Conservation (phyloP, 2,797 vertebrate genomes). For the Poecilia gillii region DNA sequence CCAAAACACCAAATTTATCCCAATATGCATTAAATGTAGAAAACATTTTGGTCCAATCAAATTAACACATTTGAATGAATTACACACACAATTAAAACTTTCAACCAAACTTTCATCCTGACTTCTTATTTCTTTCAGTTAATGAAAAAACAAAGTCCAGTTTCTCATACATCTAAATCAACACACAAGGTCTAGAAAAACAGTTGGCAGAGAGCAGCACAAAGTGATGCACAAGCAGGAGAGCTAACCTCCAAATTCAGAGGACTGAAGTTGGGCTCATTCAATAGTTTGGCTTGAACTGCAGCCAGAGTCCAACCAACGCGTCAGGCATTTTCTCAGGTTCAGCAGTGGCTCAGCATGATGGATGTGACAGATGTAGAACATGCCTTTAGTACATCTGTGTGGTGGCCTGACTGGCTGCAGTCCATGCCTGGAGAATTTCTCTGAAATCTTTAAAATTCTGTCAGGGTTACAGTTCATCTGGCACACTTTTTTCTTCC, state of each 20-base stretch:
- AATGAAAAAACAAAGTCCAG: not conserved
- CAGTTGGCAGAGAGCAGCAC: too few species aligned
- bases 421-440: not conserved
- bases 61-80: not conserved
- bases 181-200: not conserved
- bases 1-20: not conserved
- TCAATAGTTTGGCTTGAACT: not conserved
- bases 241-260: not conserved
- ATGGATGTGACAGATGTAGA: not conserved
- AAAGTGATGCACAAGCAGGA: not conserved
- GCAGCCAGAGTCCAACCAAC: not conserved
- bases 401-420: not conserved
- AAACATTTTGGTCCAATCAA: not conserved
- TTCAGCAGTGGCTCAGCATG: not conserved
- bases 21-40: not conserved
- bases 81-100: not conserved
- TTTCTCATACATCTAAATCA: not conserved
- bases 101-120: not conserved
- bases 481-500: not conserved
- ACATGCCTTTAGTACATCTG: not conserved
- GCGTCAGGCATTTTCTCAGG: not conserved
- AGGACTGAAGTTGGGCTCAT: not conserved
- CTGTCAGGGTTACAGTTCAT: not conserved
- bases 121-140: not conserved
- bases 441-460: not conserved